These are phyloP conservation scores for Suillia variegata DNA, from an alignment of 2,888 invertebrate genomes.

Conservation along the genomic window DNA sequence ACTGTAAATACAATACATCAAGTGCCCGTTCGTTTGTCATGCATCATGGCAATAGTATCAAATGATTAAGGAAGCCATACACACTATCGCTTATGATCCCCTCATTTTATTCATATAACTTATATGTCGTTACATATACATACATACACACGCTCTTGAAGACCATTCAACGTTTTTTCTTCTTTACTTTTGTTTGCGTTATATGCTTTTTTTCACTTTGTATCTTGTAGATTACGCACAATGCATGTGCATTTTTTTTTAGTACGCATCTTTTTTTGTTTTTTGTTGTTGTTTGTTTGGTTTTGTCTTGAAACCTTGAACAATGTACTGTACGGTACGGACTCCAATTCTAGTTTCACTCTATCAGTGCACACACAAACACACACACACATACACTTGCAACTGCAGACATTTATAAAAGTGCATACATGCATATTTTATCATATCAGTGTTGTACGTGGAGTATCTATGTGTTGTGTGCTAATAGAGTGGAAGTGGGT, in stretches of 20 bases:
- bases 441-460: neutral
- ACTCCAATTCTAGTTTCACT: slow-evolving; percentile 6
- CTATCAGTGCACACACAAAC: neutral
- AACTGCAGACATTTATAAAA: no score
- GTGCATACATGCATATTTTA: no score
- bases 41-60: neutral
- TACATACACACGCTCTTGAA: neutral
- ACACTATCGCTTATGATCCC: neutral
- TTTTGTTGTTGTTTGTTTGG: neutral
- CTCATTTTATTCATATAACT: no score
- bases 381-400: neutral
- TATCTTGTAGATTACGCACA: neutral
- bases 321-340: neutral
- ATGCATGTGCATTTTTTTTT: neutral
- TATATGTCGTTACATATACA: neutral
- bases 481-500: neutral
- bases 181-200: no score
- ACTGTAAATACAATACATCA: neutral
- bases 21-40: neutral
- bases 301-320: slow-evolving; percentile 1
- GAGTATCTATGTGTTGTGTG: neutral
- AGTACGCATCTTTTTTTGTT: no score
- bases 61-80: slow-evolving; percentile 1
- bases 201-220: no score
- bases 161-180: neutral